Evolutionary conservation across 2,113 vertebrate genomes (phyloP), one percentile per base, ranked within the genome.

Genomic region (Entomyzon cyanotis): DNA sequence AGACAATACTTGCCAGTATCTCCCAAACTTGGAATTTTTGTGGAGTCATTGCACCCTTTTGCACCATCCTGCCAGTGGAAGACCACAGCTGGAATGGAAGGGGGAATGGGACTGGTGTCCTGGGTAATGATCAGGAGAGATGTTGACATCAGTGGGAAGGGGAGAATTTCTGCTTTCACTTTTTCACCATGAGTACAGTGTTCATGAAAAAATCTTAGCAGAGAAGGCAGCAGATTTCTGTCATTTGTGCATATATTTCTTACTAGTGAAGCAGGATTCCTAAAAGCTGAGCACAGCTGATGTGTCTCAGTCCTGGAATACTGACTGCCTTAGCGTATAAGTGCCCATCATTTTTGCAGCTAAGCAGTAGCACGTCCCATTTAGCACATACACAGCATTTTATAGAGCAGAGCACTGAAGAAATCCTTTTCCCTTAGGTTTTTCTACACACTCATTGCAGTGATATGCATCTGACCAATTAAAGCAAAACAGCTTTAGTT

Each of bases 401-500:
- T 88, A 75, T 47, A 77, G 79, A 87, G 64, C 59, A 87, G 28
- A 92, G 28, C 2, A 2, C 47, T 59, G 68, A 46, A 78, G 44
- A 95, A 96, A 74, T 81, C 13, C 15, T 92, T 88, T 91, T 93
- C 90, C 88, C 83, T 86, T 84, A 78, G 73, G 85, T 86, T 96
- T 91, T 84, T 56, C 76, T 59, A 24, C 64, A 86, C 1, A 3
- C 31, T 86, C n/a, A 75, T 92, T 47, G 49, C 52, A 68, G 83
- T 75, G 90, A 86, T 89, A 55, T 65, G 73, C 53, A 93, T 92
- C 71, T 68, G 88, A 94, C 83, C 88, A 94, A 95, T 90, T 95
- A 96, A 84, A 93, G 76, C 12, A 84, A 88, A 96, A 67, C 73
- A 95, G 83, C 77, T 94, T 93, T 78, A 89, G 88, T 86, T 93